Percentiles rank a stretch among this genome's conserved stretches.
Evolutionary conservation across 2,888 invertebrate species (phyloP).

Genomic region (Sabatieria punctata): DNA sequence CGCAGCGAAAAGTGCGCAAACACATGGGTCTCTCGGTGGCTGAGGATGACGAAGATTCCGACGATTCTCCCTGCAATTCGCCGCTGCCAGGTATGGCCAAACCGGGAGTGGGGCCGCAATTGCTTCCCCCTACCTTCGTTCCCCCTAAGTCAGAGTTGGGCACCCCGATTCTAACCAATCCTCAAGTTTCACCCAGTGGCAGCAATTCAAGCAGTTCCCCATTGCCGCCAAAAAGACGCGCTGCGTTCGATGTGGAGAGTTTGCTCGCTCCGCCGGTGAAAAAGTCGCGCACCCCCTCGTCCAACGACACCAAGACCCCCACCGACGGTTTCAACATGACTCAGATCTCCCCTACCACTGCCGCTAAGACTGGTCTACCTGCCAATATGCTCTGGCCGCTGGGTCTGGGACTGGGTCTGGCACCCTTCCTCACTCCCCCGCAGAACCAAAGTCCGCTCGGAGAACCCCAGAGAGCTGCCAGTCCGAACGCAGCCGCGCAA

Average conservation of each 20-base stretch:
- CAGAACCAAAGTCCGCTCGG: neutral
- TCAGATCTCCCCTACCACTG: neutral
- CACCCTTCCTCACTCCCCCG: neutral
- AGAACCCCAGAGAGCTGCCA: neutral
- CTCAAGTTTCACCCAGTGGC: neutral
- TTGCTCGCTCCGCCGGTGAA: constrained; percentile 54
- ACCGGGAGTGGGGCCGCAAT: neutral
- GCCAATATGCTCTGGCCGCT: neutral
- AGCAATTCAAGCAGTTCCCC: neutral
- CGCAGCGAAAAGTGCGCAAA: constrained; percentile 63
- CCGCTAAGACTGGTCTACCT: neutral
- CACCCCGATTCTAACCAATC: constrained; percentile 10
- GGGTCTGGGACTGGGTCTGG: neutral
- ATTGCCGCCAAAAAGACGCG: constrained; percentile 45
- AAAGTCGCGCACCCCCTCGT: neutral
- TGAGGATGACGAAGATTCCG: constrained; percentile 61
- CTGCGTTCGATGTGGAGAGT: constrained; percentile 87
- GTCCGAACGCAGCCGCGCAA: constrained; percentile 6
- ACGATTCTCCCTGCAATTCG: constrained; percentile 36
- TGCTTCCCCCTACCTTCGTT: constrained; percentile 10
- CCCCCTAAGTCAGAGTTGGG: neutral
- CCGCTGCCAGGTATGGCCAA: constrained; percentile 36
- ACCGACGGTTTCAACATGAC: neutral
- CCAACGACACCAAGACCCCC: neutral
- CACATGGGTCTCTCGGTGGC: constrained; percentile 87